phyloP scores from a whole-genome alignment of 1,140 invertebrate species.

The Drosophila sproati region DNA sequence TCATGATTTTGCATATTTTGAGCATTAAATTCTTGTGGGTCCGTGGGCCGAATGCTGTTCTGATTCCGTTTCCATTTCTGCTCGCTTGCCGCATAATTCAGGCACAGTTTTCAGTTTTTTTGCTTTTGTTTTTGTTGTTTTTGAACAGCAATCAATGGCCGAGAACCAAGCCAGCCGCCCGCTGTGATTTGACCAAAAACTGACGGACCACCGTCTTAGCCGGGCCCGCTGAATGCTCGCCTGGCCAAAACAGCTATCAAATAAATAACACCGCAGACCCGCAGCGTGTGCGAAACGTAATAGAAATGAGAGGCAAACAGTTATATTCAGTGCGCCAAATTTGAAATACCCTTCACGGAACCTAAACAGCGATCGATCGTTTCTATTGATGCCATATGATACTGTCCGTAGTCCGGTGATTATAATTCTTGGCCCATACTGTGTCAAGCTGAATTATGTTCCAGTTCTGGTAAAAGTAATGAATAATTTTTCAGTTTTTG shows the following conservation, averaged over 20 bases:
- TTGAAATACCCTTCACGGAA: not conserved
- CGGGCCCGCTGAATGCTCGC: conserved; percentile 27
- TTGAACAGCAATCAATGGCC: conserved; percentile 74
- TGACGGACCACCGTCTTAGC: conserved; percentile 57
- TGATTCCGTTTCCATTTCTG: conserved; percentile 42
- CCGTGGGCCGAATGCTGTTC: conserved; percentile 22
- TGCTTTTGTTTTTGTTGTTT: not conserved
- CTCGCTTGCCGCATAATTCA: conserved; percentile 69
- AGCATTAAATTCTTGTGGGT: conserved; percentile 71
- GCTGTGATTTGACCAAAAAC: conserved; percentile 81
- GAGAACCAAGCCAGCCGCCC: conserved; percentile 49
- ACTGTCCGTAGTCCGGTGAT: too few species aligned
- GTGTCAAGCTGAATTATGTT: too few species aligned
- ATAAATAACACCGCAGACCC: conserved; percentile 77
- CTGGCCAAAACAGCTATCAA: conserved; percentile 72
- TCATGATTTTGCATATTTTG: conserved; percentile 82
- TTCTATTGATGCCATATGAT: too few species aligned
- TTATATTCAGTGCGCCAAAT: not conserved
- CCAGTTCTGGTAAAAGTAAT: too few species aligned
- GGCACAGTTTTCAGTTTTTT: conserved; percentile 52
- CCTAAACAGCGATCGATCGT: not conserved
- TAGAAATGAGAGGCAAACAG: conserved; percentile 40
- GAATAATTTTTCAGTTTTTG: too few species aligned
- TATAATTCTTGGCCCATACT: too few species aligned
- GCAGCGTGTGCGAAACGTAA: conserved; percentile 57